Base-by-base conservation (phyloP, 2,888 invertebrate genomes). In the Crossocerus cetratus region DNA sequence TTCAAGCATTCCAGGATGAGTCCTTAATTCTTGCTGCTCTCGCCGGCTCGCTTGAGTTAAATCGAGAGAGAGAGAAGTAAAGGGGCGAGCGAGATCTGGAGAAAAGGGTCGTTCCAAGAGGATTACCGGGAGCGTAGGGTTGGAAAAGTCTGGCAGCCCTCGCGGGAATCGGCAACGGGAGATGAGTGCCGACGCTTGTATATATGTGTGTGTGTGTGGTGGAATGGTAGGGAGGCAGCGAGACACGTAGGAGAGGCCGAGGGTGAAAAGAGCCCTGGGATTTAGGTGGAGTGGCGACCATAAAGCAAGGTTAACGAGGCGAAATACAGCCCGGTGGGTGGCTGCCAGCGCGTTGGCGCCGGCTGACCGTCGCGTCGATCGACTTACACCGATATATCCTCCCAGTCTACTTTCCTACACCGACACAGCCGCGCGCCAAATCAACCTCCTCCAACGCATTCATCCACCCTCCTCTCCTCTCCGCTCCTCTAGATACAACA, bases 231-330 rank as follows among this genome's bases (percentile, higher is more conserved):
- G 43, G 42, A 32, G 4, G 20, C 61, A 22, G 62, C 11, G 72
- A 54, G 65, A 63, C 56, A 68, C 20, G 43, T 32, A 32, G 32
- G 32, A 32, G 5, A 32, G 5, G 32, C 49, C n/a, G 49, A 58
- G 56, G 49, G 75, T 68, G 69, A 72, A 76, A 78, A 67, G 76
- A 72, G 70, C 67, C 69, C 72, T 70, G 68, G 76, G 77, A 78
- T 79, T 84, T 78, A 78, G 82, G 83, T 83, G 82, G 78, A 80
- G 80, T 80, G 81, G 79, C 77, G 69, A 76, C 78, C 81, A 83
- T 83, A 81, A 84, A 85, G 84, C 82, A 84, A 83, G 85, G 85
- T 86, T 86, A 86, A 86, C 86, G 86, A 86, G 86, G 83, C 83
- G 79, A 86, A 83, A 79, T 84, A 79, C 80, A 76, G 80, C 82